A percentile compares a stretch with the other conserved stretches of the same genome.
Evolutionary conservation across 2,888 invertebrate species (phyloP).

Genomic region (Anaspis maculata): DNA sequence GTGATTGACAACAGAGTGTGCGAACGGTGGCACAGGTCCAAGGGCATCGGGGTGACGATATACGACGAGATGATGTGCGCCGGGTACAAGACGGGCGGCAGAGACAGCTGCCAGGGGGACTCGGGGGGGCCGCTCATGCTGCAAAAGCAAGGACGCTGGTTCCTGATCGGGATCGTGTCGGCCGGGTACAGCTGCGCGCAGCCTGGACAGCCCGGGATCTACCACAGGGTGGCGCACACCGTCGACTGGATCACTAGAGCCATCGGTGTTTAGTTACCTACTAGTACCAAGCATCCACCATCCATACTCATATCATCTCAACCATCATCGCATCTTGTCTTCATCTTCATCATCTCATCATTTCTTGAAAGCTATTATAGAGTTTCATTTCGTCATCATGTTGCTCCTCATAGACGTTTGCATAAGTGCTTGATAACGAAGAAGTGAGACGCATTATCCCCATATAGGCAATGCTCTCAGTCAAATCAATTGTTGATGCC

Average conservation of each 20-base stretch:
- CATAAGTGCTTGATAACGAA: too few relatives aligned
- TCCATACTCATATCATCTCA: too few relatives aligned
- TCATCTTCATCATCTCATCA: too few relatives aligned
- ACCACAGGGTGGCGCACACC: conserved; percentile 86
- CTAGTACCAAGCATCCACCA: background rate
- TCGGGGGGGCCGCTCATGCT: conserved; percentile 87
- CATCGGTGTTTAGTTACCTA: conserved; percentile 38
- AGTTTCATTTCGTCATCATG: too few relatives aligned
- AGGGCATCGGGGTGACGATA: conserved; percentile 81
- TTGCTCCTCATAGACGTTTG: too few relatives aligned
- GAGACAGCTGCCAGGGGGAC: conserved; percentile 72
- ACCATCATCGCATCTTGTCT: too few relatives aligned
- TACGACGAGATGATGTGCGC: conserved; percentile 95
- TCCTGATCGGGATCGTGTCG: conserved; percentile 75
- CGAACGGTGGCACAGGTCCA: conserved; percentile 60
- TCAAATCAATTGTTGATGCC: too few relatives aligned
- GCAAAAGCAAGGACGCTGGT: conserved; percentile 81
- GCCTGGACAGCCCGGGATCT: conserved; percentile 88
- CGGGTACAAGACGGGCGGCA: conserved; percentile 81
- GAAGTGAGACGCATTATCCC: too few relatives aligned
- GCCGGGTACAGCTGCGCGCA: conserved; percentile 93
- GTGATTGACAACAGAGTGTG: conserved; percentile 81
- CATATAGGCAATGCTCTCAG: too few relatives aligned
- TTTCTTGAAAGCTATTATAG: too few relatives aligned
- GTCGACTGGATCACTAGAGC: conserved; percentile 83